Evolutionary conservation across 2,888 invertebrate genomes (phyloP), one percentile per base, ranked within the genome.

Genomic region (Torymus texanus): DNA sequence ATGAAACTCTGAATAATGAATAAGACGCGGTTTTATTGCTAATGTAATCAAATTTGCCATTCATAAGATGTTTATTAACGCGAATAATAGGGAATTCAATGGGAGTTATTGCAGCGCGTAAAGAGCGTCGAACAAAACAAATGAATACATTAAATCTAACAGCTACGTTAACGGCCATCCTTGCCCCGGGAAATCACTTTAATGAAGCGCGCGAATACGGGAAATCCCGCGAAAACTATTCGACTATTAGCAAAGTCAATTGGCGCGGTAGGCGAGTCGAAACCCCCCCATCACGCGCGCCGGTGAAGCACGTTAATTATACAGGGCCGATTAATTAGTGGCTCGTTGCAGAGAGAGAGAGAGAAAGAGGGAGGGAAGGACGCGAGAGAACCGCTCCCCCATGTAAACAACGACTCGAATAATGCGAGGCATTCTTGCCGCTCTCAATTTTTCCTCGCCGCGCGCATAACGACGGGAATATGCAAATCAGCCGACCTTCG

Each of bases 401-500:
- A 41, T 66, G 66, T 72, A 78, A 78, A 72, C 66, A 78, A 29
- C 51, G 13, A 13, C 41, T 16, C 61, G 59, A 58, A 65, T 59
- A 66, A 56, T 62, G 58, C 18, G 14, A 41, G 41, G 41, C 41
- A 41, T 41, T 41, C 21, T 21, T 16, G 21, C 11, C 21, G n/a
- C 50, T 21, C 61, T 63, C 56, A 41, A 51, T 66, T 66, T 66
- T 59, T 63, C 24, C 14, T 55, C 18, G 2, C 41, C 66, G 16
- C 66, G 16, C 16, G 24, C 18, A 12, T 63, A 76, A 75, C 66
- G 74, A 73, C 65, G 67, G 56, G 58, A 75, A 73, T 79, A 70
- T 72, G 72, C 41, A 78, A 79, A 79, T 79, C 65, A n/a, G n/a
- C 24, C 29, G 53, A 63, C 59, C 63, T 79, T 75, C 61, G 50